Evolutionary conservation across 37 sponge, comb jelly and placozoan genomes (phyloP).

Genomic region (Haliclona indistincta): DNA sequence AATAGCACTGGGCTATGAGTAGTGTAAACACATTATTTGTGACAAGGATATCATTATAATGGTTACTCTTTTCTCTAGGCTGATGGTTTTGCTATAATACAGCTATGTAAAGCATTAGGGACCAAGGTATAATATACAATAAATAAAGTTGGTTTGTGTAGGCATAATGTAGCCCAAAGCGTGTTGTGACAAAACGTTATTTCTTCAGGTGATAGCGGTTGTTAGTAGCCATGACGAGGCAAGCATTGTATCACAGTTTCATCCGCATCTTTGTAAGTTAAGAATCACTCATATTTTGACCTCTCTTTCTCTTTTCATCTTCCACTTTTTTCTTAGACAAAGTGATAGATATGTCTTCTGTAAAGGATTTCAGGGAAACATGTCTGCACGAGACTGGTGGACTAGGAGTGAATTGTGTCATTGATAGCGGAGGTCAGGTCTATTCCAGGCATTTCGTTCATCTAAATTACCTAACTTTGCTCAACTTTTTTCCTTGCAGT

Average conservation of each 20-base stretch:
- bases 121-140: slow-evolving; percentile 40
- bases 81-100: slow-evolving; percentile 48
- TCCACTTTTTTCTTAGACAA: slow-evolving; percentile 4
- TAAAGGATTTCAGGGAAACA: slow-evolving; percentile 32
- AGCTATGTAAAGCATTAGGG: slow-evolving; percentile 47
- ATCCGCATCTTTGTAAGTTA: slow-evolving; percentile 56
- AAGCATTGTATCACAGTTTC: slow-evolving; percentile 27
- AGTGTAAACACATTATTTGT: no score
- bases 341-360: slow-evolving; percentile 46
- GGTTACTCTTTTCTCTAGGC: slow-evolving; percentile 5
- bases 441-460: not conserved
- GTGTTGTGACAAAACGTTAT: not conserved
- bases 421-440: slow-evolving; percentile 79
- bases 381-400: slow-evolving; percentile 88
- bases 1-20: no score
- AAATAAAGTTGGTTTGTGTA: not conserved
- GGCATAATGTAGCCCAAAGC: not conserved
- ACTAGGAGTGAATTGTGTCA: slow-evolving; percentile 73
- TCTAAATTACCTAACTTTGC: not conserved
- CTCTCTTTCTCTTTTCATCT: no score
- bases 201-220: slow-evolving; percentile 65
- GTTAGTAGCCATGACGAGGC: slow-evolving; percentile 69
- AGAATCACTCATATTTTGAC: not conserved
- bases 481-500: slow-evolving; percentile 13
- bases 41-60: not conserved